Evolutionary conservation across 2,797 vertebrate species (phyloP).

Genomic region (Nannoperca australis): DNA sequence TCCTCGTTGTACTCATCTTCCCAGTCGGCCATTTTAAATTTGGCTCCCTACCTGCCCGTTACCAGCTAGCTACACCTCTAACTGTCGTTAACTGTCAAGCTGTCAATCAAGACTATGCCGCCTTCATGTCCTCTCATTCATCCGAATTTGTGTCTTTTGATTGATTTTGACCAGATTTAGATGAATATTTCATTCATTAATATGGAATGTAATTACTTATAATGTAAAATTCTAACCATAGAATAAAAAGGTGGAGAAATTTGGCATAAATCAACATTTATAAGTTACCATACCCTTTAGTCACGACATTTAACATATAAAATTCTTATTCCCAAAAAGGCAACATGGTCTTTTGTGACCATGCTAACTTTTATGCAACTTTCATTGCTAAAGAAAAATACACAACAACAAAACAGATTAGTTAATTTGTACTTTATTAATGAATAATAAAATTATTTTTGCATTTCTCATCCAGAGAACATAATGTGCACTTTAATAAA

Average conservation of each 20-base stretch:
- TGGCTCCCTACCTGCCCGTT: background rate
- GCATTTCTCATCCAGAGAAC: slow-evolving; percentile 88
- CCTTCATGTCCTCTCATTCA: background rate
- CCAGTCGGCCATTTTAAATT: slow-evolving; percentile 84
- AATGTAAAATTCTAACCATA: background rate
- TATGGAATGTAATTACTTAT: background rate
- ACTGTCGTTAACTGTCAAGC: background rate
- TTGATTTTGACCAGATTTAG: background rate
- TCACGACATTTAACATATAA: rapidly evolving
- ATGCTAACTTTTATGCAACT: background rate
- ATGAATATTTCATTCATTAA: background rate
- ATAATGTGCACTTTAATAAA: slow-evolving; percentile 96
- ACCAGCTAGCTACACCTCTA: background rate
- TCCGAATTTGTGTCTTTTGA: background rate
- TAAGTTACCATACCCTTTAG: background rate
- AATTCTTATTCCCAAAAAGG: background rate
- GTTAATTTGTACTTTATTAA: slow-evolving; percentile 88
- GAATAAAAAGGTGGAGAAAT: too few species aligned
- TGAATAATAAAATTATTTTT: slow-evolving; percentile 89
- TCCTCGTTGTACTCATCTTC: slow-evolving; percentile 76
- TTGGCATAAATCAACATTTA: background rate
- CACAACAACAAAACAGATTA: slow-evolving; percentile 14
- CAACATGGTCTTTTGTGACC: background rate
- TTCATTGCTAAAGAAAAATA: background rate
- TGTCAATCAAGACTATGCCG: slow-evolving; percentile 4